These are phyloP conservation scores for Eutrigla gurnardus DNA, from an alignment of 2,797 vertebrate species.

Conservation along the genomic window DNA sequence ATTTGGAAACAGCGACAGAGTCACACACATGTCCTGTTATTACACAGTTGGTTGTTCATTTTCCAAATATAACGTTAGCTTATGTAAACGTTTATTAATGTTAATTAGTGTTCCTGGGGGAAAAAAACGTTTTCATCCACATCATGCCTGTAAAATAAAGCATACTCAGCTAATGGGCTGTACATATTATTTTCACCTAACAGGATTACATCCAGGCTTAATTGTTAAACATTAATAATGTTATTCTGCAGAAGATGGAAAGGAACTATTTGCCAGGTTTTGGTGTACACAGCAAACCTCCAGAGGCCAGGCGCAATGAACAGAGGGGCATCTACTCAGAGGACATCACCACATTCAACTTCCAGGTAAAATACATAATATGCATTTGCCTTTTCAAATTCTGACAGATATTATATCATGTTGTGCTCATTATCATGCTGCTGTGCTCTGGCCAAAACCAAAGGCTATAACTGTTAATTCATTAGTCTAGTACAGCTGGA, in stretches of 20 bases:
- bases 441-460: not conserved
- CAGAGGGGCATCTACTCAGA: constrained; percentile 82
- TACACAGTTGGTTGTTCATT: not conserved
- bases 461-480: constrained; percentile 14
- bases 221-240: not conserved
- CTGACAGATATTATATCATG: not conserved
- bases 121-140: not conserved
- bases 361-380: constrained; percentile 74
- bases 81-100: no score
- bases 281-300: constrained; percentile 34
- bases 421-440: not conserved
- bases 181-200: not conserved
- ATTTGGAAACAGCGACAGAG: no score
- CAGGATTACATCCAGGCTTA: not conserved
- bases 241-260: constrained; percentile 64
- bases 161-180: not conserved
- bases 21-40: not conserved
- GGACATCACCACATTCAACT: constrained; percentile 62
- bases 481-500: constrained; percentile 76
- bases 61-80: not conserved
- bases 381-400: not conserved
- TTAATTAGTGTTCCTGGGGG: no score
- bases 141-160: not conserved
- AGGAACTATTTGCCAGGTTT: constrained; percentile 20
- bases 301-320: constrained; percentile 45